Evolutionary conservation across 2,888 invertebrate genomes (phyloP).

Genomic region (Drosophila mayaguana): DNA sequence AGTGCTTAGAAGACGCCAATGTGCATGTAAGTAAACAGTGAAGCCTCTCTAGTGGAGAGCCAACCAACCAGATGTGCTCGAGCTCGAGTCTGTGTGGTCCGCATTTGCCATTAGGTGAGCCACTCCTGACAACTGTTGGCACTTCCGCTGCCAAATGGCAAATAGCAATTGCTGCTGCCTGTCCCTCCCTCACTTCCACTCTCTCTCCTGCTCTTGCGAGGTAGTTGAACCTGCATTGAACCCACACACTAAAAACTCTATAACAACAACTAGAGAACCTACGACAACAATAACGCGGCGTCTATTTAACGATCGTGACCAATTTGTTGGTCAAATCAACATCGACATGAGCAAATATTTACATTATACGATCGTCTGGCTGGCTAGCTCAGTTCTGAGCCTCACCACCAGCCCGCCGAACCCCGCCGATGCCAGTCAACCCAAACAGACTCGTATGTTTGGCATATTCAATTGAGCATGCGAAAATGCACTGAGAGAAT

Average conservation of each 20-base stretch:
- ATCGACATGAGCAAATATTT: conserved; percentile 71
- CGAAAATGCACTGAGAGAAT: conserved; percentile 24
- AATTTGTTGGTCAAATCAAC: conserved; percentile 76
- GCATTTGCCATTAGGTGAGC: conserved; percentile 50
- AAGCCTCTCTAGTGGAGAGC: conserved; percentile 19
- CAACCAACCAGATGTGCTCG: conserved; percentile 39
- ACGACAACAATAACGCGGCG: conserved; percentile 37
- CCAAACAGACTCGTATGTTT: conserved; percentile 56
- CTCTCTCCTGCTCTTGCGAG: conserved; percentile 16
- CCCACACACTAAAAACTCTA: conserved; percentile 26
- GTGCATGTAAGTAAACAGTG: conserved; percentile 64
- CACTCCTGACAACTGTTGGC: conserved; percentile 73
- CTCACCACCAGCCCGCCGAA: not conserved
- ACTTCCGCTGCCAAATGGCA: conserved; percentile 70
- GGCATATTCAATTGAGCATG: conserved; percentile 69
- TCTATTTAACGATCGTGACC: conserved; percentile 80
- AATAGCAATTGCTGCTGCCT: conserved; percentile 47
- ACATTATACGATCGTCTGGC: conserved; percentile 54
- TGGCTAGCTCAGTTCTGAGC: conserved; percentile 14
- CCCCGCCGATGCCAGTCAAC: not conserved
- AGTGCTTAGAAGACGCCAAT: conserved; percentile 54
- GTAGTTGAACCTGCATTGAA: conserved; percentile 52
- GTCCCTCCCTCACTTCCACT: not conserved
- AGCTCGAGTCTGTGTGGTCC: conserved; percentile 44
- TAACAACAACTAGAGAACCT: conserved; percentile 10